Conservation (phyloP, 2,797 vertebrate species). For the Eospalax fontanierii region DNA sequence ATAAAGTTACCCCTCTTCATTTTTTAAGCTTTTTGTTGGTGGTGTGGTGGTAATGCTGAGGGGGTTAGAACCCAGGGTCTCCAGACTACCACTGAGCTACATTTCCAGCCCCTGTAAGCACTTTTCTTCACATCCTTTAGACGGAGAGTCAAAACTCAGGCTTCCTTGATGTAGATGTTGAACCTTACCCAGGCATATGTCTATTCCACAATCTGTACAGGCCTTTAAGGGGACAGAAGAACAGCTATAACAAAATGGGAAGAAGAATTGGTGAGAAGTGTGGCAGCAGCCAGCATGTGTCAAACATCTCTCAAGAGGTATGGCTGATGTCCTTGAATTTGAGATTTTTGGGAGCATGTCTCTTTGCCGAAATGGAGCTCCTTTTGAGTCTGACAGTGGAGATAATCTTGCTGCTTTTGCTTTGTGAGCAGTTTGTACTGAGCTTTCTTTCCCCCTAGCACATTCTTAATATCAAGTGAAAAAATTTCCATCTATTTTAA, state of each 20-base stretch:
- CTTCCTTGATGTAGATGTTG: not conserved
- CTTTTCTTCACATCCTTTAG: not conserved
- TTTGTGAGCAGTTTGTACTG: not conserved
- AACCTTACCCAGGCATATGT: conserved; percentile 21
- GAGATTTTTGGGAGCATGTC: not conserved
- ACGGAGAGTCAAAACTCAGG: not conserved
- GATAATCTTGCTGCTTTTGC: not conserved
- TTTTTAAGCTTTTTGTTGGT: not conserved
- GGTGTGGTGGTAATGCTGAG: not conserved
- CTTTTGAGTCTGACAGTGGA: not conserved
- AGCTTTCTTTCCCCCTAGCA: not conserved
- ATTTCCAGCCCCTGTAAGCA: not conserved
- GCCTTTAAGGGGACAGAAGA: conserved; percentile 68
- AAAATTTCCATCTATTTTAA: not conserved
- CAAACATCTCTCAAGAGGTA: conserved; percentile 75
- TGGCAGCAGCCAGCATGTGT: not conserved
- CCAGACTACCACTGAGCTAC: not conserved
- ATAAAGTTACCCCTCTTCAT: too few relatives aligned
- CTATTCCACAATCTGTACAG: conserved; percentile 56
- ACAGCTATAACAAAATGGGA: conserved; percentile 40
- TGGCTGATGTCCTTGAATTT: not conserved
- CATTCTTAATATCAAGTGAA: not conserved
- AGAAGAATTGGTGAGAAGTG: conserved; percentile 56
- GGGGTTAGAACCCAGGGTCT: too few relatives aligned
- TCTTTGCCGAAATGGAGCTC: not conserved